Percentiles rank a stretch among this genome's conserved stretches.
Evolutionary conservation across 2,888 invertebrate species (phyloP).

Genomic region (Xylota sylvarum): DNA sequence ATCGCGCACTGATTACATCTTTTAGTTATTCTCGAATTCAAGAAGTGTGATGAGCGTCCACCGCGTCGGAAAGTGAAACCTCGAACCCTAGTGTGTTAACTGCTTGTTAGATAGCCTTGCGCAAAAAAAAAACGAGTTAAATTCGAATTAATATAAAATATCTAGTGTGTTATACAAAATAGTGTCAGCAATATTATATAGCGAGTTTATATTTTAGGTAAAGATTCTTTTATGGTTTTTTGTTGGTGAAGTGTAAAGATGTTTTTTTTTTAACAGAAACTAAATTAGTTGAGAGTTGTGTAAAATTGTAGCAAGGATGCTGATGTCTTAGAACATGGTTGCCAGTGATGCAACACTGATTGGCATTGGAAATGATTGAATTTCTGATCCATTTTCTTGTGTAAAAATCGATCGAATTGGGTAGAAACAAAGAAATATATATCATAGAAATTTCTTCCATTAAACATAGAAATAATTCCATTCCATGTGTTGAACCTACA

Average conservation of each 20-base stretch:
- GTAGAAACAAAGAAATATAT: too few relatives aligned
- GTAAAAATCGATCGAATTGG: too few relatives aligned
- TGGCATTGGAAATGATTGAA: too few relatives aligned
- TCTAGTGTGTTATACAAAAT: slow-evolving; percentile 14
- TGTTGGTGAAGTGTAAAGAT: neutral
- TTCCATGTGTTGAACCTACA: too few relatives aligned
- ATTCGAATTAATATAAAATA: slow-evolving; percentile 11
- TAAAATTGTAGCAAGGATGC: neutral
- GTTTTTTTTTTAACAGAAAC: neutral
- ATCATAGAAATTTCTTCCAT: too few relatives aligned
- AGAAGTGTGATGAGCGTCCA: slow-evolving; percentile 75
- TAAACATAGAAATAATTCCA: too few relatives aligned
- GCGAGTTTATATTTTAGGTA: slow-evolving; percentile 17
- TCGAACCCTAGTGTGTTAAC: slow-evolving; percentile 19
- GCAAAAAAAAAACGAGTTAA: slow-evolving; percentile 29
- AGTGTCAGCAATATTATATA: slow-evolving; percentile 7
- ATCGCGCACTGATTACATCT: slow-evolving; percentile 72
- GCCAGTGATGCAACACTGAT: too few relatives aligned
- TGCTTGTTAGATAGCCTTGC: slow-evolving; percentile 37
- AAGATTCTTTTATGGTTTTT: neutral
- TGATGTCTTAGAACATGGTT: neutral
- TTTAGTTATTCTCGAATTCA: slow-evolving; percentile 77
- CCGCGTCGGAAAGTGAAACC: slow-evolving; percentile 74
- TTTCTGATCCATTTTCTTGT: too few relatives aligned
- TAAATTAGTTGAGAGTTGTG: neutral